phyloP scores from a whole-genome alignment of 2,797 vertebrate genomes.

The Poecilia gillii region DNA sequence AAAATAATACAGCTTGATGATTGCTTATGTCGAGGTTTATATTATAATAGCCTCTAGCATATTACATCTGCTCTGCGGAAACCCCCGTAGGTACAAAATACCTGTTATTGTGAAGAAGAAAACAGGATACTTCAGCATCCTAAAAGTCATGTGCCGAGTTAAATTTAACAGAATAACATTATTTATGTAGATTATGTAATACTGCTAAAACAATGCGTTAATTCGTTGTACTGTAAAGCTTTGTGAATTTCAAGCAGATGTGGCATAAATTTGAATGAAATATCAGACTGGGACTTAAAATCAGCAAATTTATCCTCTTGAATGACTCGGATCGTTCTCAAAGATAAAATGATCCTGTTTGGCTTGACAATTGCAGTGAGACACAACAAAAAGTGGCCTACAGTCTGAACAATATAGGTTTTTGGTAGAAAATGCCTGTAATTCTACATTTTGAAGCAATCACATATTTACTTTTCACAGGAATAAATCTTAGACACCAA shows the following conservation, averaged over 20 bases:
- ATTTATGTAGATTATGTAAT: neutral
- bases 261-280: neutral
- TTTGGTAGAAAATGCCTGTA: neutral
- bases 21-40: neutral
- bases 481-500: slow-evolving; percentile 2
- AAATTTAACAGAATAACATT: neutral
- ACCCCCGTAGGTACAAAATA: neutral
- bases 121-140: neutral
- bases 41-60: neutral
- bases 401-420: neutral
- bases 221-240: neutral
- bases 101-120: neutral
- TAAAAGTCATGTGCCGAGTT: neutral
- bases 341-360: neutral
- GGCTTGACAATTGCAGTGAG: neutral
- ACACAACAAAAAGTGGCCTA: neutral
- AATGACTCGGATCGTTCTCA: neutral
- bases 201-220: neutral
- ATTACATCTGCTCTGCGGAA: neutral
- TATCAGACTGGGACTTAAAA: neutral
- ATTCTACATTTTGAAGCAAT: neutral
- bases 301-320: neutral
- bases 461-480: neutral
- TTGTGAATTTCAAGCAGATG: neutral
- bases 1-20: neutral